Evolutionary conservation across 2,113 vertebrate genomes (phyloP), one percentile per base, ranked within the genome.

Genomic region (Hyperopisus bebe): DNA sequence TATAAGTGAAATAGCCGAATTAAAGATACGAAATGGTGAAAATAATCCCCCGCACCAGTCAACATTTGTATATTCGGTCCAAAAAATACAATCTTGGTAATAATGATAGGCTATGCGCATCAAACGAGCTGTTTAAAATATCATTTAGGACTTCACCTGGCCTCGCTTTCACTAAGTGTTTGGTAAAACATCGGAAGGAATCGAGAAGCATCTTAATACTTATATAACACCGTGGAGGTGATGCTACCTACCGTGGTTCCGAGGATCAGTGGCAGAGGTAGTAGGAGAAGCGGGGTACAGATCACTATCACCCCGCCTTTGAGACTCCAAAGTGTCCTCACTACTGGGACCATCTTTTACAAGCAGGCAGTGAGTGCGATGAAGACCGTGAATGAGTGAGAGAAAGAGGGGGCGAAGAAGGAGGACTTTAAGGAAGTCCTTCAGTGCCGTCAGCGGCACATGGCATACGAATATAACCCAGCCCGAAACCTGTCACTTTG

Each of bases 221-320:
- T 31, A 31, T 27, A 66, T 31, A 70, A 13, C 62, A 31, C 39
- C 13, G 31, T 82, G 35, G 44, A 24, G 83, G 24, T 0, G 44
- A 85, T 31, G 42, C 58, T 35, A 50, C 89, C 13, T 95, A 99
- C 98, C 97, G 90, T 92, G 89, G 96, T 96, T 89, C 95, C 89
- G 88, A 97, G 46, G 1, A 95, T 91, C 3, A 98, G 91, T 10
- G 97, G 97, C 93, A 98, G 94, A 89, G 96, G 96, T 90, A 97
- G 95, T 85, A 98, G 94, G 89, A 98, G 87, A 82, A 98, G 90
- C 19, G 97, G 97, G 13, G 94, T 95, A 93, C 94, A 88, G 89
- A 96, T 88, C 50, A 99, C 94, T 70, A 97, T 89, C 2, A 95
- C 15, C 89, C 92, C 48, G n/a, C 92, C 91, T 88, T 93, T 96